A percentile compares a stretch with the other conserved stretches of the same genome.
Evolutionary conservation across 2,113 vertebrate genomes (phyloP).

Genomic region (Neoarius graeffei): DNA sequence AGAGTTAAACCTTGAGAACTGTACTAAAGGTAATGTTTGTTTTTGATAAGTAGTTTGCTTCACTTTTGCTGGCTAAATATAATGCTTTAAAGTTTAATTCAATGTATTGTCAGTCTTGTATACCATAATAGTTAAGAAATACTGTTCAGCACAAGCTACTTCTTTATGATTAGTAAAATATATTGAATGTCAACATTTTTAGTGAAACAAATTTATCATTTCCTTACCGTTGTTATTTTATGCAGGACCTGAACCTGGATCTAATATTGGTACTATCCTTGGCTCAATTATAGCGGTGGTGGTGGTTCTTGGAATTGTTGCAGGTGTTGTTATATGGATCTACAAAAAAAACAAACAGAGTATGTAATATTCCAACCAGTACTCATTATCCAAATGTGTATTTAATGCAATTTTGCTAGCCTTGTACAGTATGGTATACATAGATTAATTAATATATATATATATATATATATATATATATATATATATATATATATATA

Average conservation of each 20-base stretch:
- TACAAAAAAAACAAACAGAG: rapidly evolving
- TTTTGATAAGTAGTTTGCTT: not conserved
- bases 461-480: too few relatives aligned
- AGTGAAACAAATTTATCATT: not conserved
- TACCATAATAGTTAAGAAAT: not conserved
- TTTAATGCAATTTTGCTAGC: not conserved
- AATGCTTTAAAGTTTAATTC: not conserved
- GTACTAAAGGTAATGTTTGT: not conserved
- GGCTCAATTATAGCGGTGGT: too few relatives aligned
- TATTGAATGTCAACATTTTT: not conserved
- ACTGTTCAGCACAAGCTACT: not conserved
- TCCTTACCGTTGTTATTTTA: not conserved
- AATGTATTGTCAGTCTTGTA: not conserved
- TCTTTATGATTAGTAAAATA: not conserved
- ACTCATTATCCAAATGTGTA: not conserved
- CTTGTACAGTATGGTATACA: not conserved
- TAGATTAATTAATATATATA: too few relatives aligned
- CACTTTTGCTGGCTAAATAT: not conserved
- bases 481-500: too few relatives aligned
- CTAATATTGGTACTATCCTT: not conserved
- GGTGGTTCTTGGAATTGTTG: not conserved
- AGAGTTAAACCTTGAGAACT: rapidly evolving
- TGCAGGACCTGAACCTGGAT: not conserved
- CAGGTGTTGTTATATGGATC: rapidly evolving
- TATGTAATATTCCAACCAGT: not conserved